phyloP scores from a whole-genome alignment of 2,888 invertebrate species.

The Rhagium mordax region DNA sequence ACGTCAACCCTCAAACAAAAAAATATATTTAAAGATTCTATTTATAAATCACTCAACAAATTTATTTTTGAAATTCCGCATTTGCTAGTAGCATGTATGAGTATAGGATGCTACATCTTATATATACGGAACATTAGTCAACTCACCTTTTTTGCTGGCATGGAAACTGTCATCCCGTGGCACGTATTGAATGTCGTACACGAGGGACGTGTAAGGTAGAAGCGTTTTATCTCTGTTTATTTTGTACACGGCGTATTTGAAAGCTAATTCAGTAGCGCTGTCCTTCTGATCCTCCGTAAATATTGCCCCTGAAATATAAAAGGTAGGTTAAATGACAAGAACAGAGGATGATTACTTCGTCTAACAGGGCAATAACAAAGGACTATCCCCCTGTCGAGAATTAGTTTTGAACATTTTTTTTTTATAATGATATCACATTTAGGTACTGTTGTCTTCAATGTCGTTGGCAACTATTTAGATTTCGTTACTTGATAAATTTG shows the following conservation, averaged over 20 bases:
- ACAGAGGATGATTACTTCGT: conserved; percentile 1
- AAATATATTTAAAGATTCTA: too few species aligned
- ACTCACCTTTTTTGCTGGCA: conserved; percentile 81
- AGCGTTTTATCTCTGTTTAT: conserved; percentile 83
- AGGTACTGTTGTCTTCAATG: too few species aligned
- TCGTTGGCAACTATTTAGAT: too few species aligned
- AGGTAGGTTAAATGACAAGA: conserved; percentile 1
- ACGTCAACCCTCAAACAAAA: too few species aligned
- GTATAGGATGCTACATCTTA: background rate
- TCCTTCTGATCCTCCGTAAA: conserved; percentile 82
- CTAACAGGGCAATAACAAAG: background rate
- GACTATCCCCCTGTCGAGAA: background rate
- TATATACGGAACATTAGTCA: conserved; percentile 18
- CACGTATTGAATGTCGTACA: conserved; percentile 84
- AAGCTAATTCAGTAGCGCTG: conserved; percentile 81
- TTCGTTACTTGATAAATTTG: too few species aligned
- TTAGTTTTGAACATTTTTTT: background rate
- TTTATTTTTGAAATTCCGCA: too few species aligned
- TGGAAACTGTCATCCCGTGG: conserved; percentile 84
- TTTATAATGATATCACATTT: background rate
- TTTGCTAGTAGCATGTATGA: background rate
- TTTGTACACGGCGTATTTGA: conserved; percentile 85
- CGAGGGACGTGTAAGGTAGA: conserved; percentile 80
- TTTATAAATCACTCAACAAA: too few species aligned
- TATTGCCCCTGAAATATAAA: conserved; percentile 78